Percentiles rank a stretch among this genome's conserved stretches.
phyloP scores from a whole-genome alignment of 1,140 invertebrate species.

The Caenorhabditis brenneri region DNA sequence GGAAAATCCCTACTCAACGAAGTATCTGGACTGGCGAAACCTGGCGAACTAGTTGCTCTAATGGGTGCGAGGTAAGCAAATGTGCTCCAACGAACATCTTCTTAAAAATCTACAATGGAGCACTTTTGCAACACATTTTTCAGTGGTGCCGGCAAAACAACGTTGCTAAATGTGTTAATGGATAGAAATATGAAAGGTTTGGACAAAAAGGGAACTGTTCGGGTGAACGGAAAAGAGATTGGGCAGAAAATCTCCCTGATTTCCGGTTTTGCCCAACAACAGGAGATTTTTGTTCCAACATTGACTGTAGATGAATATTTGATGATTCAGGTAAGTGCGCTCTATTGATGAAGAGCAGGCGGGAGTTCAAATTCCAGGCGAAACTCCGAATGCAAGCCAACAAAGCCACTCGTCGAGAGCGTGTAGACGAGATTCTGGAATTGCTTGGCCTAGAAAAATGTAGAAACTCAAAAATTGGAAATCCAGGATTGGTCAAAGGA shows the following conservation, averaged over 20 bases:
- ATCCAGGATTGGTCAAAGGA: constrained; percentile 60
- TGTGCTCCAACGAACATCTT: too few species aligned
- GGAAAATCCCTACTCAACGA: background rate
- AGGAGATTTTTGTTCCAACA: constrained; percentile 75
- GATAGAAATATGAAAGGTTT: constrained; percentile 10
- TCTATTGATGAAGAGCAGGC: too few species aligned
- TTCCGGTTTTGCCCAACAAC: constrained; percentile 75
- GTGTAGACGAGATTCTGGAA: constrained; percentile 57
- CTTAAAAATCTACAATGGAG: too few species aligned
- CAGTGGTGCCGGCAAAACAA: background rate
- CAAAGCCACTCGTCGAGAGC: background rate
- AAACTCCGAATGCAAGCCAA: background rate
- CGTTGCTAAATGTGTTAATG: background rate
- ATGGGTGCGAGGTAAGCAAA: background rate
- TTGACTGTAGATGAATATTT: constrained; percentile 75
- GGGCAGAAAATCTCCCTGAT: constrained; percentile 71
- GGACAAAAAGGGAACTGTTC: background rate
- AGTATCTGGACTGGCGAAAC: background rate
- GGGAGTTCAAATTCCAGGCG: too few species aligned
- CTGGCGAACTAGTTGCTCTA: background rate
- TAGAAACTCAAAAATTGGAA: constrained; percentile 65
- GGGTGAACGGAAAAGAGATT: constrained; percentile 14
- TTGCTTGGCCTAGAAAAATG: constrained; percentile 70
- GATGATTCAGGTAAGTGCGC: constrained; percentile 72
- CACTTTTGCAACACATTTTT: too few species aligned